Base-by-base conservation (phyloP, 2,113 vertebrate genomes). In the Vicugna pacos region DNA sequence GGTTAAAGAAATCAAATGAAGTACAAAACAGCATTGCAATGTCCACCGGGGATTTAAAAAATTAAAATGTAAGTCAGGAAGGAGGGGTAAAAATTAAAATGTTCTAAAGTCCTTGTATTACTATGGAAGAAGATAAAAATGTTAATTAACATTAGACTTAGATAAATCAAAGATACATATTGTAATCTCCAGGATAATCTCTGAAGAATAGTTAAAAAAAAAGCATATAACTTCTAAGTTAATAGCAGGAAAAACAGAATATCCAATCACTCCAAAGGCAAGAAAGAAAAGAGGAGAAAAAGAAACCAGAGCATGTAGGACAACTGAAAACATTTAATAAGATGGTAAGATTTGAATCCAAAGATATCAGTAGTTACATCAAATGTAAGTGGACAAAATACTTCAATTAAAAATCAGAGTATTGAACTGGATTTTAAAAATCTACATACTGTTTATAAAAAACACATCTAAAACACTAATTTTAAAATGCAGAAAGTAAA, bases 361-460 rank as follows among this genome's bases (percentile, higher is more conserved):
- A 77, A 89, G 58, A 91, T 56, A 48, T 48, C 8, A 64, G 15
- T 72, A 90, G 67, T 73, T 82, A 73, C 30, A 82, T 84, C 50
- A 91, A 94, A 48, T 67, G 8, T 46, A 81, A 96, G 72, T 82
- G 12, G 90, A 95, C 26, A 35, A 94, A 92, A 69, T 92, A 85
- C 12, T 64, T 70, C 32, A 46, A n/a, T 54, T 69, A 64, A 81
- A 96, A 89, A 86, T 32, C 35, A 83, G 69, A 65, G 62, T 42
- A 60, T 24, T 56, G 16, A 83, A 73, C 26, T 75, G 64, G 26
- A 72, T 24, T 79, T 79, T 62, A 48, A 93, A 87, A 93, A 35
- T 65, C 30, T 69, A 73, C 38, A 20, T 22, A 90, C 3, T 76
- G 20, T 38, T 82, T 89, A 77, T 77, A 83, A 94, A n/a, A 95